phyloP scores from a whole-genome alignment of 92 coral and sea anemone species.

The Nematostella vectensis region DNA sequence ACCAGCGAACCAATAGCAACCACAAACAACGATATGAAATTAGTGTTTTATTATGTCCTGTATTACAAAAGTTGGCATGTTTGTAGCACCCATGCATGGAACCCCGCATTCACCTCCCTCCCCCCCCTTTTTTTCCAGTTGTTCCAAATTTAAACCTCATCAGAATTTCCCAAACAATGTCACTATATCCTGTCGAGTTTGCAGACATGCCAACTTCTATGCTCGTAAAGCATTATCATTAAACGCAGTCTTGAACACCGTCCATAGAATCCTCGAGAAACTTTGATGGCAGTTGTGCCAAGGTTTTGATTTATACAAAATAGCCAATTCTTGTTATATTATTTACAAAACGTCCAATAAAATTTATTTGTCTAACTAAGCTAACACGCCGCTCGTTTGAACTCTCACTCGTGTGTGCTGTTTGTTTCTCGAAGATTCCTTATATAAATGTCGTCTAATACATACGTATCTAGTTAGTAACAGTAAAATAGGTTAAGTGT shows the following conservation, averaged over 20 bases:
- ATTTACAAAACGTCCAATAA: constrained; percentile 24
- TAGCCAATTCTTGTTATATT: constrained; percentile 25
- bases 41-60: too few species aligned
- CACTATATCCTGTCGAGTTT: too few species aligned
- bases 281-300: constrained; percentile 19
- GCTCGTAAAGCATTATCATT: background rate
- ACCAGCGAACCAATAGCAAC: too few species aligned
- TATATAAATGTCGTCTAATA: constrained; percentile 1
- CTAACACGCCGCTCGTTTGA: constrained; percentile 16
- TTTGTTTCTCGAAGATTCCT: constrained; percentile 38
- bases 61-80: too few species aligned
- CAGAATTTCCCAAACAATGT: too few species aligned
- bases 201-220: too few species aligned
- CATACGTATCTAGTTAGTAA: background rate
- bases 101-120: too few species aligned
- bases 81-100: too few species aligned
- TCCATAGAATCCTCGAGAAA: constrained; percentile 34
- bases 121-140: too few species aligned
- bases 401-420: constrained; percentile 10
- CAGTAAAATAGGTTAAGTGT: constrained; percentile 17
- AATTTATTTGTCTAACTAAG: constrained; percentile 18
- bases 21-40: too few species aligned
- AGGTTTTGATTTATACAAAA: constrained; percentile 23
- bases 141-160: too few species aligned
- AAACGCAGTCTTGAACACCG: background rate